Base-by-base conservation (phyloP, 2,888 invertebrate species). In the Agriopis marginaria region DNA sequence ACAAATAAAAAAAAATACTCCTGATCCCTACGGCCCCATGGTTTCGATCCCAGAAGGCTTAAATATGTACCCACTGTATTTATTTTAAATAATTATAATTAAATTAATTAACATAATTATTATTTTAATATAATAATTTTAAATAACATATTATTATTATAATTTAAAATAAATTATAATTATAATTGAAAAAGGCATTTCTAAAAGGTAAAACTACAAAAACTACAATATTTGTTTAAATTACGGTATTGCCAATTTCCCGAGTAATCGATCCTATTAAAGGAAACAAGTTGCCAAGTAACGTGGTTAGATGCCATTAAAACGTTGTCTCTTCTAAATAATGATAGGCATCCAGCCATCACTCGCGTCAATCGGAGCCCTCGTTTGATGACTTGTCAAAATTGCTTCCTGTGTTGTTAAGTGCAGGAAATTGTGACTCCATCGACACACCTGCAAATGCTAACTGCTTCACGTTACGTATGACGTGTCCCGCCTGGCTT, bases 371-470 rank as follows among this genome's bases (percentile, higher is more conserved):
- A 87, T 89, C 86, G 86, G 82, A 84, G 90, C 88, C 90, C 87
- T 84, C 91, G 90, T 92, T 93, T 93, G 93, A 92, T 92, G 93
- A 93, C 84, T 93, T 92, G 88, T 92, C 93, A 93, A 91, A 92
- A 93, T 93, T 92, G 87, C 90, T 93, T 94, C 93, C 93, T 89
- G 91, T 77, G 89, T 88, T 92, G 89, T 94, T 94, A 94, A 93
- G 93, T 93, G 93, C 93, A 93, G 93, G 93, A 94, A 94, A 94
- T 94, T 94, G 93, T 92, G 91, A 91, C 90, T 93, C 86, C 90
- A 86, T 86, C 86, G 91, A 85, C 92, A 91, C 92, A 89, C 92
- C 92, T 89, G 81, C 86, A 84, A 87, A 89, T 81, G 87, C 77
- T 87, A 87, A 88, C 87, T 83, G 87, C 86, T 86, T 87, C 58